These are phyloP conservation scores for Sinocyclocheilus anshuiensis DNA, from an alignment of 2,113 vertebrate genomes.

Conservation along the genomic window DNA sequence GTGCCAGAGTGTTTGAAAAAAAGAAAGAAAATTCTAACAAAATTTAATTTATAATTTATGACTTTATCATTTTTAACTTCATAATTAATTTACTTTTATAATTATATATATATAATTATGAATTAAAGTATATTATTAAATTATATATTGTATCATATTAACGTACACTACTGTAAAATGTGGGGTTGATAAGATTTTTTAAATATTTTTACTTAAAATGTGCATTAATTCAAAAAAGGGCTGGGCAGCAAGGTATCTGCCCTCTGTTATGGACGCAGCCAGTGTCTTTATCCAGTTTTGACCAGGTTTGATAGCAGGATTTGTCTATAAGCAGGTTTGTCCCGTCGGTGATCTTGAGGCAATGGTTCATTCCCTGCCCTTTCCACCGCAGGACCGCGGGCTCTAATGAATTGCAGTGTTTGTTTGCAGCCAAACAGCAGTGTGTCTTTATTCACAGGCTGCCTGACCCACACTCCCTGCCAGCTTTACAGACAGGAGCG, in stretches of 20 bases:
- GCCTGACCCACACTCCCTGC: slow-evolving; percentile 2
- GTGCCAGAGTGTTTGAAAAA: not conserved
- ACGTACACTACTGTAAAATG: not conserved
- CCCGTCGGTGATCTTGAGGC: not conserved
- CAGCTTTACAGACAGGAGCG: not conserved
- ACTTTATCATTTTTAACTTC: not conserved
- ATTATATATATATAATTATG: not conserved
- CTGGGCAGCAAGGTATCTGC: not conserved
- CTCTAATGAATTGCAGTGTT: slow-evolving; percentile 21
- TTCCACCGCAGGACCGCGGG: not conserved
- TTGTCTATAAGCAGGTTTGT: not conserved
- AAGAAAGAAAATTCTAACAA: too few species aligned
- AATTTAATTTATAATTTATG: not conserved
- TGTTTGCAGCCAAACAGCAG: slow-evolving; percentile 15
- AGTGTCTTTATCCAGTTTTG: not conserved
- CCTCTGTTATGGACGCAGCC: not conserved
- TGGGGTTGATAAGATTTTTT: not conserved
- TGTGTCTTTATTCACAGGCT: slow-evolving; percentile 15
- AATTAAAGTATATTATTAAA: not conserved
- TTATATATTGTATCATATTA: not conserved
- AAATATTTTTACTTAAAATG: not conserved
- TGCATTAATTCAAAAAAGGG: not conserved
- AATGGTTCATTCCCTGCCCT: not conserved
- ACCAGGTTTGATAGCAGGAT: not conserved
- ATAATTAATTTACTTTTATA: not conserved